Base-by-base conservation (phyloP, 2,888 invertebrate genomes). In the Amphipyra tragopoginis region DNA sequence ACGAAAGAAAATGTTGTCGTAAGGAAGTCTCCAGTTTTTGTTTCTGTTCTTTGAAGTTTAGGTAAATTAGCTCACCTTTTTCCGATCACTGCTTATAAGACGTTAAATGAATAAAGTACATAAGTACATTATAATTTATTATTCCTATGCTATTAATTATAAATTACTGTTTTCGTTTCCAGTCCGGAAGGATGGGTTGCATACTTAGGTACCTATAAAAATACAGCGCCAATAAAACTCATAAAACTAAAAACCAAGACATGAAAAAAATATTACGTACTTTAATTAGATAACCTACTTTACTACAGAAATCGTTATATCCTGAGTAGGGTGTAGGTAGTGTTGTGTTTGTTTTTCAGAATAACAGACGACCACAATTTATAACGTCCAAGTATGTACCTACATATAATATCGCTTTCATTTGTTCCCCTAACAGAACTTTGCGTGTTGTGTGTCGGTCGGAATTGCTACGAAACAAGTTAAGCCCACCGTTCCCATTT, bases 391-490 rank as follows among this genome's bases (percentile, higher is more conserved):
- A 7, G 5, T 29, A 29, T 1, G 29, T 29, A 29, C 29, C 29
- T 29, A 29, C 8, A 8, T 2, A n/a, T 2, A 57, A 14, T 29
- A 59, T 59, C 51, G 44, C 42, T 45, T 44, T 38, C 15, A 60
- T 66, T 67, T 56, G 11, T 56, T 43, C 36, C 50, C 43, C 34
- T 33, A 29, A 29, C 29, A 29, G 29, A 56, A 40, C 58, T 60
- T 59, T 58, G 72, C 71, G 71, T 75, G 72, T 75, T 57, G 10
- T 54, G 59, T 45, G 54, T 49, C 21, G 48, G 54, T 49, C 21
- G 48, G 39, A 40, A 52, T 59, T 36, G 40, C n/a, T n/a, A n/a
- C 53, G 44, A 59, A 44, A 48, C 33, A 56, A 50, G 13, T 43
- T 64, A 6, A 57, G 54, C 48, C 51, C 42, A 52, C 38, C 13